These are phyloP conservation scores for Dicroscelio sp. DNA, from an alignment of 2,888 invertebrate genomes.

Conservation along the genomic window DNA sequence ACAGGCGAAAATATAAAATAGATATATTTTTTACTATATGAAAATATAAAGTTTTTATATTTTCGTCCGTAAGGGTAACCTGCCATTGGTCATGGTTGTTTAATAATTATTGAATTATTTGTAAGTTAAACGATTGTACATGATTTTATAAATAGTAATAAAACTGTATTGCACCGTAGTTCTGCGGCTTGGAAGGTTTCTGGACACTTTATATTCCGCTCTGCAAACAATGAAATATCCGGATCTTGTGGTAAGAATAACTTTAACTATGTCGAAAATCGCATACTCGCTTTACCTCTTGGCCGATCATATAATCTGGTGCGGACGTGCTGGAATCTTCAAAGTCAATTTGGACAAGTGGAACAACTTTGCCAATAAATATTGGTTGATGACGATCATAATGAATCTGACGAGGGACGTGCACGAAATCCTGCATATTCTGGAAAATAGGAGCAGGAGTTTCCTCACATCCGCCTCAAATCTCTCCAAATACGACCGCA, in stretches of 20 bases:
- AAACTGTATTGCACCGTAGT: conserved; percentile 92
- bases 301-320: conserved; percentile 97
- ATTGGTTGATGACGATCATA: conserved; percentile 96
- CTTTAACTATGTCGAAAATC: conserved; percentile 95
- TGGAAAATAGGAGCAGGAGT: conserved; percentile 91
- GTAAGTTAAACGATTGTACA: not conserved
- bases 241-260: conserved; percentile 94
- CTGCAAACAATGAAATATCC: conserved; percentile 95
- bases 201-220: conserved; percentile 96
- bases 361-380: conserved; percentile 95
- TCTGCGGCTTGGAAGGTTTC: conserved; percentile 96
- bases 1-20: too few species aligned
- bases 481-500: conserved; percentile 64
- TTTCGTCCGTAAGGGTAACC: too few species aligned
- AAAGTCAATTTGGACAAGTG: conserved; percentile 95
- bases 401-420: conserved; percentile 96
- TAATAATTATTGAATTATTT: not conserved
- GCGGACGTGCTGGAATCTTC: conserved; percentile 94
- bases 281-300: conserved; percentile 95
- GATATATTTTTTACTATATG: too few species aligned
- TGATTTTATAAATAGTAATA: not conserved
- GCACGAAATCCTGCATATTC: conserved; percentile 95
- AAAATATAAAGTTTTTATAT: too few species aligned
- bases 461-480: conserved; percentile 23
- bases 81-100: too few species aligned